Base-by-base conservation (phyloP, 2,797 vertebrate species). In the Acanthurus tractus region DNA sequence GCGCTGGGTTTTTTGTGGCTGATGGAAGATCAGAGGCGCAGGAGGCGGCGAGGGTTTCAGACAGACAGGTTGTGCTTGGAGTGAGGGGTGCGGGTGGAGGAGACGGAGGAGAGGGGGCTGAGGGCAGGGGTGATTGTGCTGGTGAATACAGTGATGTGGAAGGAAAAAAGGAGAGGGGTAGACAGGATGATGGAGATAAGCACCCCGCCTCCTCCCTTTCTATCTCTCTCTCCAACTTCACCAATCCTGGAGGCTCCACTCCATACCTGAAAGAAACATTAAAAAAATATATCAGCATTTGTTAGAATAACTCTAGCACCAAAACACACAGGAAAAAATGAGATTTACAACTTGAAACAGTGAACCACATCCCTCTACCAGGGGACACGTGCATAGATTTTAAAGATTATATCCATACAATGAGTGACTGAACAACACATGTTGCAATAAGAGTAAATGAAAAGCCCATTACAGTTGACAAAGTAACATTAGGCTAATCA, bases 161-260 rank as follows among this genome's bases (percentile, higher is more conserved):
- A 88, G 86, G 94, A 92, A 4, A 96, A 94, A 83, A 95, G 90
- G 84, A 96, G 81, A 62, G 94, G 88, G 63, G 83, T 73, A 82
- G 95, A 92, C 88, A 78, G 74, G 92, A 90, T 22, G 91, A 83
- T 69, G 92, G 92, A 59, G 94, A 93, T 49, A 90, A 82, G 65
- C 83, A 79, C 15, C 65, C 90, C 0, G 93, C 93, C 8, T 96
- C 97, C 85, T 98, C 96, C 90, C 96, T 96, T 89, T 98, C 97
- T 81, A 98, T 96, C 88, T 98, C 97, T 86, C 96, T 97, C 90
- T 99, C 98, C 90, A 99, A 29, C 89, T 98, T 98, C 90, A 99
- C 97, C 90, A 99, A 91, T 23, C 96, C 97, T 17, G 97, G 97
- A 81, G 98, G 97, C 72, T 99, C 98, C 57, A 99, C 93, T 2